These are phyloP conservation scores for Triplophysa siluroides DNA, from an alignment of 2,113 vertebrate genomes.

Conservation along the genomic window DNA sequence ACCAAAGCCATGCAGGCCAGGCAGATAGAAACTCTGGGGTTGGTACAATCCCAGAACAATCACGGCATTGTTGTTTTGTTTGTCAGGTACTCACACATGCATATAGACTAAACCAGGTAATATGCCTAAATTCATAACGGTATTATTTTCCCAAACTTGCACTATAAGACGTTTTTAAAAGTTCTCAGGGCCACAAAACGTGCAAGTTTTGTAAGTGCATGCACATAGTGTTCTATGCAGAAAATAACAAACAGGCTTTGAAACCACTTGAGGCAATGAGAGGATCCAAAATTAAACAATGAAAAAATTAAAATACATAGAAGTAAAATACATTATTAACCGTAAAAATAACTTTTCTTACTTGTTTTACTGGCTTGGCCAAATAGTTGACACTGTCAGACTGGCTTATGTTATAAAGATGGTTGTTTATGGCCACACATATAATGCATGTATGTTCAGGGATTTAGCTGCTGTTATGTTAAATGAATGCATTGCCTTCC, in stretches of 20 bases:
- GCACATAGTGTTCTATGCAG: no score
- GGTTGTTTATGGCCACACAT: background rate
- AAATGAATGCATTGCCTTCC: slow-evolving; percentile 70
- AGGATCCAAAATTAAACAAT: no score
- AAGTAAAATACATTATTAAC: no score
- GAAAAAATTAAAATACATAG: no score
- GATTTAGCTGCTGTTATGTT: slow-evolving; percentile 60
- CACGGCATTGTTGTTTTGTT: slow-evolving; percentile 50
- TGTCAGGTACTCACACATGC: slow-evolving; percentile 69
- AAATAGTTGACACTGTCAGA: background rate
- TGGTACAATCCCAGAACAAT: no score
- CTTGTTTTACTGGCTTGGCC: background rate
- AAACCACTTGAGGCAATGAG: no score
- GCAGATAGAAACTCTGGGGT: slow-evolving; percentile 56
- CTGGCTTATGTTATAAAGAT: background rate
- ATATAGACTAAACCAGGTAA: slow-evolving; percentile 68
- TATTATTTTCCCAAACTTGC: no score
- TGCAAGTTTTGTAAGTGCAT: no score
- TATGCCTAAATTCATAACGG: slow-evolving; percentile 8
- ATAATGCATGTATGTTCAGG: slow-evolving; percentile 17
- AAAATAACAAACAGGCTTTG: no score
- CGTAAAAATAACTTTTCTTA: no score
- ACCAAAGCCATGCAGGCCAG: slow-evolving; percentile 69
- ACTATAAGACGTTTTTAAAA: no score
- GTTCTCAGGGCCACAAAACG: no score